Base-by-base conservation (phyloP, 2,797 vertebrate genomes). In the Eremophila alpestris region DNA sequence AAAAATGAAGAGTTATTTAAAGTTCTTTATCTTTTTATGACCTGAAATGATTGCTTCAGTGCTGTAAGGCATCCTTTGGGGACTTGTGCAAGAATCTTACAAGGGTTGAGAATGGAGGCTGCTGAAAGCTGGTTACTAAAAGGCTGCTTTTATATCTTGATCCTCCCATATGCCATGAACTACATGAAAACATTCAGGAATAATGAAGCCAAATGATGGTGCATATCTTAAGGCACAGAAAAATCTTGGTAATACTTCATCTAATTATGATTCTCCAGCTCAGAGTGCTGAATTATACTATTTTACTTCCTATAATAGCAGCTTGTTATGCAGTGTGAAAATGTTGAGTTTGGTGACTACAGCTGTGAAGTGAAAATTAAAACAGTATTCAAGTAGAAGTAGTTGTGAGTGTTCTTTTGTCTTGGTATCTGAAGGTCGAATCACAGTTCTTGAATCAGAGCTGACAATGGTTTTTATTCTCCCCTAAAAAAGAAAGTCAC, bases 231-330 rank as follows among this genome's bases (percentile, higher is more conserved):
- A 96, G 79, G 48, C 76, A 84, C 55, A 76, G 82, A 89, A 84
- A 71, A 83, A 74, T 79, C 52, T 82, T 86, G 69, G 48, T 89
- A 65, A 58, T 76, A 23, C 51, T 56, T 93, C 48, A 75, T 92
- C 40, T 95, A 89, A 91, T 96, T 73, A 87, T 74, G 83, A 80
- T 51, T 69, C 49, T 96, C 26, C 64, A 83, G 59, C n/a, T 55
- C 71, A 26, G 52, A 48, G 26, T 49, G 41, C 62, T 71, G 16
- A 45, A 94, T 94, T 79, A 90, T 17, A 59, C 65, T 87, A 20
- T 94, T 96, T 96, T 94, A 27, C 58, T 95, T 95, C 27, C 73
- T 81, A 19, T 93, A 94, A 94, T 87, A 97, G 78, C 79, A 96
- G 69, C 75, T 95, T 96, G 76, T 83, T 92, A 70, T 86, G 65